Evolutionary conservation across 2,888 invertebrate species (phyloP).

Genomic region (Hemistola chrysoprasaria): DNA sequence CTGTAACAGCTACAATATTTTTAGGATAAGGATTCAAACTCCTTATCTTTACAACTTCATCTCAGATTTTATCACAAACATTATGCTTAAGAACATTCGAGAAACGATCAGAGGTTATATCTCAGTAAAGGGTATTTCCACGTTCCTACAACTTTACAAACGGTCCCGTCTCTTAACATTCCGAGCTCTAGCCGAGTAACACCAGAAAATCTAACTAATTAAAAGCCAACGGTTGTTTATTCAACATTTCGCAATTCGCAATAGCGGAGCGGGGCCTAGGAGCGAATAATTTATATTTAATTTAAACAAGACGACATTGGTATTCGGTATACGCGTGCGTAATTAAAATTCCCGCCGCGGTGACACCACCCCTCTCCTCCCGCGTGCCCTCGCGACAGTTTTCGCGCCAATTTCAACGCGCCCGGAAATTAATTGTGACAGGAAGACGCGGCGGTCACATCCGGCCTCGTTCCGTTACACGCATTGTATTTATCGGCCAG

Average conservation of each 20-base stretch:
- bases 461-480: conserved; percentile 72
- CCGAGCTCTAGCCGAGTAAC: conserved; percentile 28
- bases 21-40: too few species aligned
- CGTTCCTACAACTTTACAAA: conserved; percentile 8
- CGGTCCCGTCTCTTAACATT: conserved; percentile 18
- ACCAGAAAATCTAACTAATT: conserved; percentile 64
- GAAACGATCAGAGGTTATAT: too few species aligned
- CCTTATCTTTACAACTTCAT: too few species aligned
- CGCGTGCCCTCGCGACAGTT: conserved; percentile 69
- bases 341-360: conserved; percentile 79
- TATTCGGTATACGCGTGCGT: conserved; percentile 82
- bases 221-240: conserved; percentile 73
- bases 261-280: conserved; percentile 74
- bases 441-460: conserved; percentile 81
- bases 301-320: conserved; percentile 83
- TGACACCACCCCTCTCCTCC: conserved; percentile 50
- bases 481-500: conserved; percentile 56
- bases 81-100: too few species aligned
- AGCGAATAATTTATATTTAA: conserved; percentile 82
- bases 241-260: conserved; percentile 71
- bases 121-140: conserved; percentile 1
- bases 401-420: conserved; percentile 82
- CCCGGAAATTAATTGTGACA: conserved; percentile 83
- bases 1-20: too few species aligned
- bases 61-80: too few species aligned